Conservation (phyloP, 1,140 invertebrate genomes). For the Ladona fulva region DNA sequence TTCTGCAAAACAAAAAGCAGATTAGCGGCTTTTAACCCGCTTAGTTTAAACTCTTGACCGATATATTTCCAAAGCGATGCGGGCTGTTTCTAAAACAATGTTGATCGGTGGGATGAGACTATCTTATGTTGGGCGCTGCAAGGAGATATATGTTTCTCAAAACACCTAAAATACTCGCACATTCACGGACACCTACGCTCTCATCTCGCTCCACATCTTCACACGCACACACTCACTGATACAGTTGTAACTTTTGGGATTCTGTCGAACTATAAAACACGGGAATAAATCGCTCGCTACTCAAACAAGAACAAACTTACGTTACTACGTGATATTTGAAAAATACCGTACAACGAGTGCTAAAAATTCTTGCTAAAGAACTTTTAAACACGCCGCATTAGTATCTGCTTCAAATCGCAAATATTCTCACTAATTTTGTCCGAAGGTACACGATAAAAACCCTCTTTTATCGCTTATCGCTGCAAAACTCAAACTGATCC, state of each 20-base stretch:
- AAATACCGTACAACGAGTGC: not conserved
- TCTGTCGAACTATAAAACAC: not conserved
- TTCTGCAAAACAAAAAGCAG: too few species aligned
- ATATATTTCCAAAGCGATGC: too few species aligned
- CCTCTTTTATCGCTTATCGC: not conserved
- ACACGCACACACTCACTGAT: not conserved
- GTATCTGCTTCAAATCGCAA: not conserved
- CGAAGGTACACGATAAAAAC: not conserved
- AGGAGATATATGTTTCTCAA: too few species aligned
- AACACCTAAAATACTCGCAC: too few species aligned
- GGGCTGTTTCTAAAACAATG: too few species aligned
- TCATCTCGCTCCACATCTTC: too few species aligned
- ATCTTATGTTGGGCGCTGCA: too few species aligned
- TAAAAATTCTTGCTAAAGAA: not conserved
- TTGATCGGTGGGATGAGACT: too few species aligned
- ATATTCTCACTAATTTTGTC: slow-evolving; percentile 2
- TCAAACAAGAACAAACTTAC: not conserved
- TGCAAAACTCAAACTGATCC: not conserved
- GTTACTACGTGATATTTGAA: not conserved
- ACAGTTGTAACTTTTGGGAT: not conserved
- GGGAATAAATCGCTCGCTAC: not conserved
- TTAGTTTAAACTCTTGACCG: too few species aligned
- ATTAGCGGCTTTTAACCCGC: too few species aligned
- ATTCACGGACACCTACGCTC: too few species aligned
- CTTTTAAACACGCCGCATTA: not conserved